These are phyloP conservation scores for Steatocranus sp. DNA, from an alignment of 2,797 vertebrate species.

Conservation along the genomic window DNA sequence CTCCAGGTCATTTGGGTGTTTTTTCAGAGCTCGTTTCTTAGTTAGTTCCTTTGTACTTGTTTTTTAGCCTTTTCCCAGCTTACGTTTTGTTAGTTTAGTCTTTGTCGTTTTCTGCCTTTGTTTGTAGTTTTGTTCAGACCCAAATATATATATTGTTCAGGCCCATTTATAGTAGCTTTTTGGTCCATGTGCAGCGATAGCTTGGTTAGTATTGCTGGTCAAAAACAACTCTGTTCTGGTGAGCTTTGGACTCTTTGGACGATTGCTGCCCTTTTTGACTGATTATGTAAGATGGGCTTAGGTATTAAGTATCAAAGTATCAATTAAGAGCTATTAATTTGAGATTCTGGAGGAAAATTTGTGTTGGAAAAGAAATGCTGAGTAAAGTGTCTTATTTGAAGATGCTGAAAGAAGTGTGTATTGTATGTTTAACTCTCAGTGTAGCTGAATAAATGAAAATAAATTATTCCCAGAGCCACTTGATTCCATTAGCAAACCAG, in stretches of 20 bases:
- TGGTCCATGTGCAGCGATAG: neutral
- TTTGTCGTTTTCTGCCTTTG: neutral
- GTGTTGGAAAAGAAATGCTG: neutral
- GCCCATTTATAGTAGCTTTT: neutral
- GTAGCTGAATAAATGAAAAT: neutral
- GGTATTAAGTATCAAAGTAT: neutral
- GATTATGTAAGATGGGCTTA: neutral
- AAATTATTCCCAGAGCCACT: neutral
- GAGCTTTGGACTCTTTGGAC: rapidly evolving
- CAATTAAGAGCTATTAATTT: neutral
- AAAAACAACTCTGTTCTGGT: neutral
- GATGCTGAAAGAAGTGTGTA: neutral
- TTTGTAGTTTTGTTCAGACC: neutral
- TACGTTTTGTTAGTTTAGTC: neutral
- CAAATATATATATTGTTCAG: neutral
- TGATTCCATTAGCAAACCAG: neutral
- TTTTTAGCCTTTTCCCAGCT: neutral
- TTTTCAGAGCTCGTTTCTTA: neutral
- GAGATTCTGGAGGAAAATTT: neutral
- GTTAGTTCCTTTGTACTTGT: neutral
- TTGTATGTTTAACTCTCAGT: neutral
- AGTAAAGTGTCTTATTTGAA: neutral
- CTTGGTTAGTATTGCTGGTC: neutral
- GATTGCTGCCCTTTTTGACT: neutral
- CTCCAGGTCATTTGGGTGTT: rapidly evolving